A percentile compares a stretch with the other conserved stretches of the same genome.
phyloP scores from a whole-genome alignment of 2,113 vertebrate genomes.

The Siniperca chuatsi region DNA sequence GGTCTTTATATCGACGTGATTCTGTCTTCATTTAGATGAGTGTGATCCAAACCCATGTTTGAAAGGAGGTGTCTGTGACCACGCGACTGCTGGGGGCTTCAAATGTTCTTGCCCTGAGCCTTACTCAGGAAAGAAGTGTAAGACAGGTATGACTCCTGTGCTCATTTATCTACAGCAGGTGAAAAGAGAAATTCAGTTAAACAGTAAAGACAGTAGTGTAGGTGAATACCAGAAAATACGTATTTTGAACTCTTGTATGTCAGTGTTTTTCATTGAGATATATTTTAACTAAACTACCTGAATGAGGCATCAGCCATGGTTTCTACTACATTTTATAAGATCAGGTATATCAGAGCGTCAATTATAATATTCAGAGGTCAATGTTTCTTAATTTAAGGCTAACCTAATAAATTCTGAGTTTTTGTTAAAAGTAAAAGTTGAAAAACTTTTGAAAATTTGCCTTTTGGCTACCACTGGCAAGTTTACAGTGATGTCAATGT shows the following conservation, averaged over 20 bases:
- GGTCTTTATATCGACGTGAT: neutral
- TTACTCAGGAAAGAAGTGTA: constrained; percentile 73
- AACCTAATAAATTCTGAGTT: neutral
- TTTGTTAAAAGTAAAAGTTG: neutral
- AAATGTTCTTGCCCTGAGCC: constrained; percentile 69
- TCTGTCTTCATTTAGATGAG: constrained; percentile 46
- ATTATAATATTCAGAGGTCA: neutral
- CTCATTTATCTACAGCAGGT: neutral
- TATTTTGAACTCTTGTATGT: neutral
- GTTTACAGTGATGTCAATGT: too few species aligned
- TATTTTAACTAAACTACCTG: too few species aligned
- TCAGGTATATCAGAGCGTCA: neutral
- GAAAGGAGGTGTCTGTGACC: constrained; percentile 67
- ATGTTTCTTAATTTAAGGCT: neutral
- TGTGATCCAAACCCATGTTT: constrained; percentile 78
- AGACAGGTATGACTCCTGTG: constrained; percentile 56
- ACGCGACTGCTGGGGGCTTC: constrained; percentile 5
- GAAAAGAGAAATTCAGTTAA: neutral
- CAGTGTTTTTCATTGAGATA: neutral
- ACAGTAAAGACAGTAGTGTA: neutral
- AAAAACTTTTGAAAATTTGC: too few species aligned
- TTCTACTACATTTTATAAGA: neutral
- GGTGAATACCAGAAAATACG: neutral
- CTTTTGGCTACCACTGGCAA: too few species aligned
- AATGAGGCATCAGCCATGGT: too few species aligned